phyloP scores from a whole-genome alignment of 2,888 invertebrate genomes.

The Brachyopa scutellaris region DNA sequence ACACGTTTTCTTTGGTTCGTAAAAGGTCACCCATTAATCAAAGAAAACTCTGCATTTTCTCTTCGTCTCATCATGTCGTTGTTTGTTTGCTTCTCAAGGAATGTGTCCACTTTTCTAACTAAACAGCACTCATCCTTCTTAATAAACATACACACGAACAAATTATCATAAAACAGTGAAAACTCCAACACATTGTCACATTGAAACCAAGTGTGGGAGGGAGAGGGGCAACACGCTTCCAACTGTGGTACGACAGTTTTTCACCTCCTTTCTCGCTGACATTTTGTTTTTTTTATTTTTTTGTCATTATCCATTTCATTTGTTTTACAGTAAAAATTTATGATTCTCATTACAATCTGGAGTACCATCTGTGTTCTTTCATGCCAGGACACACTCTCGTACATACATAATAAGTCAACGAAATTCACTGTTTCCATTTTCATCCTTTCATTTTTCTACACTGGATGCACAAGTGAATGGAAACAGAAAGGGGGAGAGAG shows the following conservation, averaged over 20 bases:
- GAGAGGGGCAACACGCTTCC: not conserved
- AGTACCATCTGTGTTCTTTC: conserved; percentile 58
- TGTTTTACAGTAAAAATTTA: conserved; percentile 55
- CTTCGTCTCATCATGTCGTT: too few species aligned
- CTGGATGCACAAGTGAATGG: not conserved
- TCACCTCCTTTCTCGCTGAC: not conserved
- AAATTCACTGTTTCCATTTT: too few species aligned
- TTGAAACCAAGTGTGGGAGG: conserved; percentile 18
- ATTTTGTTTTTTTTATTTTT: not conserved
- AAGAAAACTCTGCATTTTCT: too few species aligned
- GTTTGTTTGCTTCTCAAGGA: too few species aligned
- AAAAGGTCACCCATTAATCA: too few species aligned
- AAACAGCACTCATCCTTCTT: not conserved
- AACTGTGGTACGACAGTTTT: conserved; percentile 5
- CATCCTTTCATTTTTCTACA: conserved; percentile 17
- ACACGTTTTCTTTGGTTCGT: too few species aligned
- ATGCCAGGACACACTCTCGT: not conserved
- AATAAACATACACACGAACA: not conserved
- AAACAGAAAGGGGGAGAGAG: not conserved
- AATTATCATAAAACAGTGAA: conserved; percentile 19
- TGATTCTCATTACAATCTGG: conserved; percentile 55
- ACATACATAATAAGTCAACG: conserved; percentile 6
- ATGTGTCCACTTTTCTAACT: too few species aligned
- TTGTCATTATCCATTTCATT: conserved; percentile 38
- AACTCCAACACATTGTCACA: conserved; percentile 23